Percentiles rank a stretch among this genome's conserved stretches.
phyloP scores from a whole-genome alignment of 2,888 invertebrate genomes.

The Mimas tiliae region DNA sequence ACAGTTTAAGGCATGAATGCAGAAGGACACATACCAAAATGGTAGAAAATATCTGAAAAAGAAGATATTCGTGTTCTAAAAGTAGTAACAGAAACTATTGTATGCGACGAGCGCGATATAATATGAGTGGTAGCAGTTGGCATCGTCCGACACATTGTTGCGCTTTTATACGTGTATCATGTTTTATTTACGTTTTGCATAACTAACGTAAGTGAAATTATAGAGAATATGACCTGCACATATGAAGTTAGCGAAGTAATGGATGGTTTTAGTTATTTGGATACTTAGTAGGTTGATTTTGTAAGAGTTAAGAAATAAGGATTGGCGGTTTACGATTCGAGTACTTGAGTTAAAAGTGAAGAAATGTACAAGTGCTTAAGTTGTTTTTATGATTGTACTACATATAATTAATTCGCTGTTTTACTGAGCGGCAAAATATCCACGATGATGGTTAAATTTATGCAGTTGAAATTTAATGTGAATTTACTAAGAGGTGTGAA shows the following conservation, averaged over 20 bases:
- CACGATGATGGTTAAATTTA: too few relatives aligned
- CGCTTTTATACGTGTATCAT: constrained; percentile 17
- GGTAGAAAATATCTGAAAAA: background rate
- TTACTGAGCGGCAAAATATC: too few relatives aligned
- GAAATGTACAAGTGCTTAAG: too few relatives aligned
- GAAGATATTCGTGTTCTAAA: background rate
- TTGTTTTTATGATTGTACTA: too few relatives aligned
- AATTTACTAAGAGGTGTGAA: too few relatives aligned
- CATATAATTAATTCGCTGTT: too few relatives aligned
- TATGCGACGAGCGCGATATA: constrained; percentile 37
- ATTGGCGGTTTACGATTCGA: too few relatives aligned
- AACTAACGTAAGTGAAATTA: background rate
- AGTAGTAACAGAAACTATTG: background rate
- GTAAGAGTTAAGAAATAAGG: background rate
- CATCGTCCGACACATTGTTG: constrained; percentile 31
- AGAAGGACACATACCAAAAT: background rate
- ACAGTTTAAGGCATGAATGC: too few relatives aligned
- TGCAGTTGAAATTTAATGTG: too few relatives aligned
- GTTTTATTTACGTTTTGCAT: constrained; percentile 17
- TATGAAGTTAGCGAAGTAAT: background rate
- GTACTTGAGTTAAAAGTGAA: too few relatives aligned
- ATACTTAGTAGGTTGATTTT: too few relatives aligned
- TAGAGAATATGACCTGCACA: background rate
- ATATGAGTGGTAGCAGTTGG: constrained; percentile 44
- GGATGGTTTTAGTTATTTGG: background rate